These are phyloP conservation scores for Hippocampus kuda DNA, from an alignment of 2,797 vertebrate species.

Conservation along the genomic window DNA sequence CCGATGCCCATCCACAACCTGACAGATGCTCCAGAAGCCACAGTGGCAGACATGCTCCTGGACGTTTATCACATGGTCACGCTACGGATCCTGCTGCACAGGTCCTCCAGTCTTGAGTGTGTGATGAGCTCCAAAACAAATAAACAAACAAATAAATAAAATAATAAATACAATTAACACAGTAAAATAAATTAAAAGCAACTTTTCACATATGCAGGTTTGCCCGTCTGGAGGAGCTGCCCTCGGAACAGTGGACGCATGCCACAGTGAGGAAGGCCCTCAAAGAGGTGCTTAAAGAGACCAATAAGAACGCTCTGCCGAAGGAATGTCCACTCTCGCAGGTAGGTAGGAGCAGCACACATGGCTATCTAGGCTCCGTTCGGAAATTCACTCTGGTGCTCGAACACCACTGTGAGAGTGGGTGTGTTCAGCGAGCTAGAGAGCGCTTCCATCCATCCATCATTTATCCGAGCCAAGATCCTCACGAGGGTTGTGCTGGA, in stretches of 20 bases:
- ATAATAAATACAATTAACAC: too few relatives aligned
- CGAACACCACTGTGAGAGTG: too few relatives aligned
- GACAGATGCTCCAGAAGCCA: constrained; percentile 95
- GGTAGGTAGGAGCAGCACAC: constrained; percentile 56
- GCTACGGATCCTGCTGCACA: constrained; percentile 87
- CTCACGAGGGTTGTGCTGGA: too few relatives aligned
- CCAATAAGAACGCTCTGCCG: constrained; percentile 98
- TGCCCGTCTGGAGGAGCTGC: constrained; percentile 93
- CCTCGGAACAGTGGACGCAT: constrained; percentile 97
- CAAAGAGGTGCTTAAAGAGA: constrained; percentile 96
- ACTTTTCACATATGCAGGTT: constrained; percentile 67
- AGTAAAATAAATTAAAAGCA: background rate
- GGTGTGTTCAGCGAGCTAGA: too few relatives aligned
- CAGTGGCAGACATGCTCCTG: constrained; percentile 81
- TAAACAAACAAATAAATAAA: too few relatives aligned
- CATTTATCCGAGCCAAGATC: too few relatives aligned
- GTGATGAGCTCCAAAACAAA: constrained; percentile 1
- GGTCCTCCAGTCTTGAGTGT: constrained; percentile 60
- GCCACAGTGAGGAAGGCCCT: constrained; percentile 96
- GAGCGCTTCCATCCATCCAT: too few relatives aligned
- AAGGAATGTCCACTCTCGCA: constrained; percentile 99
- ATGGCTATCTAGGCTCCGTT: too few relatives aligned
- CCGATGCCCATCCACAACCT: constrained; percentile 93
- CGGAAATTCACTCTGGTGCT: too few relatives aligned
- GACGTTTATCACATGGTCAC: constrained; percentile 92